These are phyloP conservation scores for Guaruba guarouba DNA, from an alignment of 2,113 vertebrate species.

Conservation along the genomic window DNA sequence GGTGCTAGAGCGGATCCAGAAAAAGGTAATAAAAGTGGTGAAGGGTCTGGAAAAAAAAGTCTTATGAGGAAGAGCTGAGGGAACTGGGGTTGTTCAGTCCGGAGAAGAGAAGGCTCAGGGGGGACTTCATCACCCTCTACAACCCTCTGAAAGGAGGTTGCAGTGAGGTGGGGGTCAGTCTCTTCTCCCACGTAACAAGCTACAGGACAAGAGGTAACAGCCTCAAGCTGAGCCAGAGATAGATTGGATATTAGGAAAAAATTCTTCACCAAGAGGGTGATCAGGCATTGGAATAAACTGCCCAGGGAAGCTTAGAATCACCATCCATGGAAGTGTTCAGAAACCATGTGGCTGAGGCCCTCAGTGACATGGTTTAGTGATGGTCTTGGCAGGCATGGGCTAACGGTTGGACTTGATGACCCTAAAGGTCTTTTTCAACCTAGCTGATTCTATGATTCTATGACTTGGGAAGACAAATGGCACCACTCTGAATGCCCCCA, in stretches of 20 bases:
- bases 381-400: neutral
- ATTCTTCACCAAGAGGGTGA: neutral
- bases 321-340: neutral
- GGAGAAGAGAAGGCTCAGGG: neutral
- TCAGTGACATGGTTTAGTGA: neutral
- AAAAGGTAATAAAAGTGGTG: neutral
- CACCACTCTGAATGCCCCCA: neutral
- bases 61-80: neutral
- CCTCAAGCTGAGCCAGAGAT: neutral
- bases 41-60: neutral
- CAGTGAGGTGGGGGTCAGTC: neutral
- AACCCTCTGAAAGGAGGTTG: neutral
- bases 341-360: neutral
- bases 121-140: neutral
- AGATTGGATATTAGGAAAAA: neutral
- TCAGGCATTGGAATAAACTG: neutral
- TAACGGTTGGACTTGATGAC: neutral
- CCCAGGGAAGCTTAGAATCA: neutral
- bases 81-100: neutral
- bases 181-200: neutral
- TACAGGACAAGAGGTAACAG: neutral
- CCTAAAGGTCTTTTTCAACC: neutral
- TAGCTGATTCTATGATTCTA: neutral
- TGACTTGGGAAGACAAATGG: neutral
- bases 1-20: neutral